Percentiles rank a stretch among this genome's conserved stretches.
phyloP scores from a whole-genome alignment of 1,140 invertebrate species.

The Sogatella furcifera region DNA sequence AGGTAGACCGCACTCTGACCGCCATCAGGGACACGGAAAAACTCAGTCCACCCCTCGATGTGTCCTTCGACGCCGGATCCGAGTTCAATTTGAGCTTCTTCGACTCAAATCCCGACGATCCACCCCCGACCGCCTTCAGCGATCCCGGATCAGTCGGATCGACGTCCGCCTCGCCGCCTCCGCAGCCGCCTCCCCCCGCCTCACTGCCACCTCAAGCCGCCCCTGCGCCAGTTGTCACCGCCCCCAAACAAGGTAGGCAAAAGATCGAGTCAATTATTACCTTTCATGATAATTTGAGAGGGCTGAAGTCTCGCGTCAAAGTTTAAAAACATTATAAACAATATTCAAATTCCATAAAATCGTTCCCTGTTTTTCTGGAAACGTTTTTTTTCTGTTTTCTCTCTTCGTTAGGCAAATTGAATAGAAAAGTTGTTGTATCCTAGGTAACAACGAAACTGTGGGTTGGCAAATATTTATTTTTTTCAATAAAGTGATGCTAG shows the following conservation, averaged over 20 bases:
- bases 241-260: slow-evolving; percentile 17
- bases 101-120: slow-evolving; percentile 53
- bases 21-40: slow-evolving; percentile 43
- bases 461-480: too few relatives aligned
- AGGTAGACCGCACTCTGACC: slow-evolving; percentile 48
- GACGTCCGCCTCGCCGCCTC: slow-evolving; percentile 42
- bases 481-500: too few relatives aligned
- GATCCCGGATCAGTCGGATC: slow-evolving; percentile 54
- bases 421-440: too few relatives aligned
- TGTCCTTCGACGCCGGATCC: slow-evolving; percentile 58
- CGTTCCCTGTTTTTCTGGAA: too few relatives aligned
- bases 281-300: too few relatives aligned
- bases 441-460: too few relatives aligned
- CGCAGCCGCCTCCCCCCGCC: slow-evolving; percentile 25
- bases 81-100: slow-evolving; percentile 71
- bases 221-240: slow-evolving; percentile 10
- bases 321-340: too few relatives aligned
- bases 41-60: slow-evolving; percentile 47
- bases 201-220: slow-evolving; percentile 8
- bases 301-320: too few relatives aligned
- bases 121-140: slow-evolving; percentile 51
- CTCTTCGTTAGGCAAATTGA: too few relatives aligned
- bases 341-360: too few relatives aligned
- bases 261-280: too few relatives aligned
- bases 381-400: too few relatives aligned